Percentiles rank a stretch among this genome's conserved stretches.
Conservation (phyloP, 2,888 invertebrate species). For the Lymantria monacha region DNA sequence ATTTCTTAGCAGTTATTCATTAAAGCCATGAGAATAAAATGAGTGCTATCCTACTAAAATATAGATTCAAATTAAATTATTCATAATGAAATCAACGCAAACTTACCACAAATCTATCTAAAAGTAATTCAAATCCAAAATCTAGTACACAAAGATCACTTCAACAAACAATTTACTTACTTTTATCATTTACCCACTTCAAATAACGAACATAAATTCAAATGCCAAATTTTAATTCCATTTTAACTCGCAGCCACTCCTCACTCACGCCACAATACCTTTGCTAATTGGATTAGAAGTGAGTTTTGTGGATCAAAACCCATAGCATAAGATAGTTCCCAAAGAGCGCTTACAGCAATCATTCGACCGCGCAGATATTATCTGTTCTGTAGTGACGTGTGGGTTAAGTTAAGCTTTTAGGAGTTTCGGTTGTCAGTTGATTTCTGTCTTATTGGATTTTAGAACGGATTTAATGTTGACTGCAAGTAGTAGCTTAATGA, state of each 20-base stretch:
- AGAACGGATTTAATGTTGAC: slow-evolving; percentile 5
- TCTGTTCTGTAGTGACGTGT: slow-evolving; percentile 7
- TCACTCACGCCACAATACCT: slow-evolving; percentile 40
- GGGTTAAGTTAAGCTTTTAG: slow-evolving; percentile 7
- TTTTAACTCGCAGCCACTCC: slow-evolving; percentile 20
- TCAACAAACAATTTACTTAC: neutral
- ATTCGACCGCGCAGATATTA: slow-evolving; percentile 27
- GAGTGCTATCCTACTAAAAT: too few relatives aligned
- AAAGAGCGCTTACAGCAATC: slow-evolving; percentile 30
- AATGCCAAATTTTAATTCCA: neutral
- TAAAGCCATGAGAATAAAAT: too few relatives aligned
- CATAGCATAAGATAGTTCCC: slow-evolving; percentile 27
- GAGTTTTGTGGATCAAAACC: slow-evolving; percentile 52
- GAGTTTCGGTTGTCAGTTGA: slow-evolving; percentile 9
- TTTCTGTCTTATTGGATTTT: slow-evolving; percentile 15
- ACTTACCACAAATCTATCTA: neutral
- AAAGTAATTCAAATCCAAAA: neutral
- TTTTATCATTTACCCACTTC: neutral
- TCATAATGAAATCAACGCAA: neutral
- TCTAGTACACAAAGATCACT: neutral
- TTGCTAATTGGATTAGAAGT: slow-evolving; percentile 56
- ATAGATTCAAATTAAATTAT: too few relatives aligned
- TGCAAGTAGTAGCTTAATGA: too few relatives aligned
- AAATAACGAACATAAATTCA: neutral
- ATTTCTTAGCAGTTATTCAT: too few relatives aligned